Evolutionary conservation across 2,113 vertebrate genomes (phyloP), one percentile per base, ranked within the genome.

Genomic region (Lamprologus callipterus): DNA sequence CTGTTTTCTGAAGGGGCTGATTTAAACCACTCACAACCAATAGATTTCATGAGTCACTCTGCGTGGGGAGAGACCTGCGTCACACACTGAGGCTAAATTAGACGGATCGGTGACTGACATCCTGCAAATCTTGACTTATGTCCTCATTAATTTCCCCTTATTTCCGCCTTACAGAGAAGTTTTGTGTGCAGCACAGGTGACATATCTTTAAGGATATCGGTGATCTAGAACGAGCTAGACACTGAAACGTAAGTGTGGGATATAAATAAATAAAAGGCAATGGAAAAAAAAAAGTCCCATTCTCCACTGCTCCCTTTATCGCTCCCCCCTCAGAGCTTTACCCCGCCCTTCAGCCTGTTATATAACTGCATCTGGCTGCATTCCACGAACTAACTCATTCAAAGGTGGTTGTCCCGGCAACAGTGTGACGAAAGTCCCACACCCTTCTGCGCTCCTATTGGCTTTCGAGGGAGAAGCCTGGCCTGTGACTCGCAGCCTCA

Each of bases 351-450:
- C 92, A 83, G 83, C 81, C 87, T 94, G 95, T 97, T 96, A 96
- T 96, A 95, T 96, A 96, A 97, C 95, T 55, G 81, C 92, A 92
- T 95, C 93, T 97, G 96, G 95, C 95, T 16, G 57, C 94, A 95
- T 96, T 96, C 96, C 96, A 95, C 28, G 86, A 95, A 95, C 94
- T 95, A 95, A 95, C 94, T 95, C 95, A 94, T 95, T 96, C 94
- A 96, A 92, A 95, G 94, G 90, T 92, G 94, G 95, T 97, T 94
- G 93, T 87, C 95, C 26, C 84, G 91, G 94, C 95, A 96, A 96
- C 95, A n/a, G 65, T 35, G 81, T 82, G 91, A 86, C 75, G 84
- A 85, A 70, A 88, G 91, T 85, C 45, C 85, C 89, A 88, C 73
- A 4, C 54, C 70, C 87, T 73, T 26, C 84, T 31, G 81, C 4